These are phyloP conservation scores for Paradoxurus hermaphroditus DNA, from an alignment of 2,113 vertebrate genomes.

Conservation along the genomic window DNA sequence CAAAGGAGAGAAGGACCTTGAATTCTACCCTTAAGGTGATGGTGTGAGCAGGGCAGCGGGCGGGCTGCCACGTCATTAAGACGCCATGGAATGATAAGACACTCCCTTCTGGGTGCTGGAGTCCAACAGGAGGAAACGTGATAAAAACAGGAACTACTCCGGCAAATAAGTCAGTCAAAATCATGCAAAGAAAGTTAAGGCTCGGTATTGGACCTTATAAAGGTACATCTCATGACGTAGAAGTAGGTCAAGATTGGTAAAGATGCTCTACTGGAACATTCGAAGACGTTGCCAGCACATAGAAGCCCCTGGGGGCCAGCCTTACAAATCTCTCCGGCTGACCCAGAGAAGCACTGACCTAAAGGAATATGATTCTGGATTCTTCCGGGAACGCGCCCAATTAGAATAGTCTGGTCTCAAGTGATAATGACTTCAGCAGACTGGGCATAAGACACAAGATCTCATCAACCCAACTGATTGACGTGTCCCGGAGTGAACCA, in stretches of 20 bases:
- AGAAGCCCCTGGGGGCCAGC: neutral
- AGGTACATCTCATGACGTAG: neutral
- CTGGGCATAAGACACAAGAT: neutral
- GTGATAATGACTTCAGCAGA: constrained; percentile 4
- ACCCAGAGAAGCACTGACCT: neutral
- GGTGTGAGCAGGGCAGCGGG: neutral
- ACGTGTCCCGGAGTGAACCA: neutral
- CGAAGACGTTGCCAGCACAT: neutral
- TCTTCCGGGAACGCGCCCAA: neutral
- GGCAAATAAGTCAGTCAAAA: neutral
- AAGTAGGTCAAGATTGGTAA: neutral
- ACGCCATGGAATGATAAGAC: neutral
- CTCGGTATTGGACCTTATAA: neutral
- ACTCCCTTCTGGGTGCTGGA: neutral
- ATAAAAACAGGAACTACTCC: neutral
- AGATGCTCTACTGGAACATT: neutral
- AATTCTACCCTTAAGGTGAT: neutral
- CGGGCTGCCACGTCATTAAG: neutral
- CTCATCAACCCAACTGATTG: neutral
- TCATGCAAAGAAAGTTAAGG: neutral
- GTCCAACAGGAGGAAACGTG: neutral
- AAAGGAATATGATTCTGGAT: neutral
- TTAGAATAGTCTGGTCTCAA: neutral
- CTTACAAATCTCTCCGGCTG: neutral
- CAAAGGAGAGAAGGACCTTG: neutral